Evolutionary conservation across 2,888 invertebrate genomes (phyloP).

Genomic region (Orthonevra nobilis): DNA sequence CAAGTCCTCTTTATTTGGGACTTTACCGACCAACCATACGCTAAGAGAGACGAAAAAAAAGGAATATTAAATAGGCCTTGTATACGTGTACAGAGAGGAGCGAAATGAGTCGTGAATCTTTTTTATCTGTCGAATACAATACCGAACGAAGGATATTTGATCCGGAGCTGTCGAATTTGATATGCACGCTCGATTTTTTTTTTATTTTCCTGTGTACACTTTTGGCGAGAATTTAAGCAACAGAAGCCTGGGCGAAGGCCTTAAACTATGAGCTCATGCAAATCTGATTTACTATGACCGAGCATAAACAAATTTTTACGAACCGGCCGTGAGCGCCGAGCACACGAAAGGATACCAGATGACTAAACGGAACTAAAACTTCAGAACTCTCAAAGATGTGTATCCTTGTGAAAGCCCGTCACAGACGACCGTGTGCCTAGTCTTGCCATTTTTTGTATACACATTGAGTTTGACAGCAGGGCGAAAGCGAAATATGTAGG

Average conservation of each 20-base stretch:
- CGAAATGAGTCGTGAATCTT: constrained; percentile 3
- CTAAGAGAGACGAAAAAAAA: constrained; percentile 13
- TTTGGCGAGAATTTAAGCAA: constrained; percentile 5
- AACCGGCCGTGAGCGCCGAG: constrained; percentile 31
- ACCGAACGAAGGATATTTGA: constrained; percentile 7
- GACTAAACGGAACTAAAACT: constrained; percentile 58
- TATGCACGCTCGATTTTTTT: constrained; percentile 26
- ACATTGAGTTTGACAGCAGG: constrained; percentile 58
- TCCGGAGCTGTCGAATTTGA: constrained; percentile 14
- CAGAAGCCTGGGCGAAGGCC: constrained; percentile 9
- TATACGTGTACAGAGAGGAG: no score
- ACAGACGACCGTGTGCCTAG: constrained; percentile 32
- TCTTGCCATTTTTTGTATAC: constrained; percentile 41
- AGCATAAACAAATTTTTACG: constrained; percentile 26
- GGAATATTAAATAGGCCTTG: constrained; percentile 12
- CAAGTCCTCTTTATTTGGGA: constrained; percentile 35
- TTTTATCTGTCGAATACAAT: constrained; percentile 11
- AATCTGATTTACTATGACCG: constrained; percentile 31
- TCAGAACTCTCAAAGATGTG: constrained; percentile 56
- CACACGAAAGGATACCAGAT: constrained; percentile 59
- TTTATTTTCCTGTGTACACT: background rate
- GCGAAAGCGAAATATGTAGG: constrained; percentile 21
- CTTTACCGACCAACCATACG: constrained; percentile 39
- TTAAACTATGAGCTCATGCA: constrained; percentile 25
- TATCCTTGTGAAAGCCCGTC: constrained; percentile 60